Base-by-base conservation (phyloP, 2,797 vertebrate genomes). In the Chromis chromis region DNA sequence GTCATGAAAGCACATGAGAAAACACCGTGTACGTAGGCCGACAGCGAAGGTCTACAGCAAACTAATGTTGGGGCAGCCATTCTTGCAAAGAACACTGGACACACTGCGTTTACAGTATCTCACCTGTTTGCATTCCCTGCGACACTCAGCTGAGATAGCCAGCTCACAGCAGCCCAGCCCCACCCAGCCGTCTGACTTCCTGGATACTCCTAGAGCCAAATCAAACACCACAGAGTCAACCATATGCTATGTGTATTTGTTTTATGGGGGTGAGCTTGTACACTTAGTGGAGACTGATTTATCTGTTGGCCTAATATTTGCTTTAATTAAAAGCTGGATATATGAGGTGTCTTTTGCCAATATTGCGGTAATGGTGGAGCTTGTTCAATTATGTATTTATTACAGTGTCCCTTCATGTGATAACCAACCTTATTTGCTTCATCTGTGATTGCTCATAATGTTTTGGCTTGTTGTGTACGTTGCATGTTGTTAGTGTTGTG, bases 151-250 rank as follows among this genome's bases (percentile, higher is more conserved):
- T 57, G 95, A 95, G 89, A 99, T 98, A 27, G 97, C 97, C 70
- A 99, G 94, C 83, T 99, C 98, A 89, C 98, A 99, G 93, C 98
- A 99, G 75, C 98, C 98, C 48, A 99, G 91, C 28, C 98, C 98
- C 86, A 98, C 98, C 98, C 98, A 99, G 70, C 97, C 96, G 0
- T 99, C 97, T 0, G 96, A 96, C 90, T 98, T 99, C 90, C 94
- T 96, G 84, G 97, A 93, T 9, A 97, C 96, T 87, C 98, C 98
- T 99, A 74, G 1, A 74, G 61, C 58, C 44, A 66, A 72, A 83
- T 58, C 58, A 81, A 40, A 68, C n/a, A 21, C n/a, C 36, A 57
- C n/a, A 22, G 3, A 33, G 25, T 70, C 58, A 70, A 39, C n/a
- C 48, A 13, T 12, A 24, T 56, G 13, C 24, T 11, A 61, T 25